phyloP scores from a whole-genome alignment of 2,113 vertebrate genomes.

The Halcyon senegalensis region DNA sequence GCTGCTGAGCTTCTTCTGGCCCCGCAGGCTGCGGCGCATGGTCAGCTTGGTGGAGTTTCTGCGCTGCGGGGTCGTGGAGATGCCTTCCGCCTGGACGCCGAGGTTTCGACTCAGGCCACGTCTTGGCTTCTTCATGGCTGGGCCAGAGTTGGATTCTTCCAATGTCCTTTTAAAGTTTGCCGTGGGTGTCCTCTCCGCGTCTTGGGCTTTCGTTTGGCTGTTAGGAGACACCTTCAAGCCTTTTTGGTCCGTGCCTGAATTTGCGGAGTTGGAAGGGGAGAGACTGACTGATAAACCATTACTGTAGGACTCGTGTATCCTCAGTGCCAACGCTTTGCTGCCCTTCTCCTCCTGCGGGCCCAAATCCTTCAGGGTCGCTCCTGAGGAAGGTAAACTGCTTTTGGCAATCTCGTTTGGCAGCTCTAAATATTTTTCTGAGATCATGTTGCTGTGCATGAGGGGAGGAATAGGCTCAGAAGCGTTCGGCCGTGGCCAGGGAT shows the following conservation, averaged over 20 bases:
- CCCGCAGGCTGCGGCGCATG: constrained; percentile 81
- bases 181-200: constrained; percentile 72
- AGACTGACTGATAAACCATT: constrained; percentile 65
- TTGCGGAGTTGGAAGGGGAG: constrained; percentile 72
- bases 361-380: constrained; percentile 52
- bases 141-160: constrained; percentile 80
- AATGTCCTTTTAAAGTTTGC: constrained; percentile 80
- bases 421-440: constrained; percentile 72
- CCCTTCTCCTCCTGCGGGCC: constrained; percentile 71
- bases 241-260: constrained; percentile 73
- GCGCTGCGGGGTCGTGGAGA: constrained; percentile 56
- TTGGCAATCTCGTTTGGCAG: constrained; percentile 67
- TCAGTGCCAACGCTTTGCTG: constrained; percentile 65
- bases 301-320: constrained; percentile 71
- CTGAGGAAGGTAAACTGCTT: constrained; percentile 33
- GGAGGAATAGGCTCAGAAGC: constrained; percentile 75
- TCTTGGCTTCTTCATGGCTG: constrained; percentile 76
- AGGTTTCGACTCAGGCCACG: constrained; percentile 61
- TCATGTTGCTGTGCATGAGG: constrained; percentile 68
- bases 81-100: constrained; percentile 18
- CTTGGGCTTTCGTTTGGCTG: constrained; percentile 71
- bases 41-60: constrained; percentile 62
- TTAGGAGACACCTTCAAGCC: constrained; percentile 59
- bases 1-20: constrained; percentile 79
- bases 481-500: constrained; percentile 74